Conservation (phyloP, 2,797 vertebrate species). For the Lagocephalus sceleratus region DNA sequence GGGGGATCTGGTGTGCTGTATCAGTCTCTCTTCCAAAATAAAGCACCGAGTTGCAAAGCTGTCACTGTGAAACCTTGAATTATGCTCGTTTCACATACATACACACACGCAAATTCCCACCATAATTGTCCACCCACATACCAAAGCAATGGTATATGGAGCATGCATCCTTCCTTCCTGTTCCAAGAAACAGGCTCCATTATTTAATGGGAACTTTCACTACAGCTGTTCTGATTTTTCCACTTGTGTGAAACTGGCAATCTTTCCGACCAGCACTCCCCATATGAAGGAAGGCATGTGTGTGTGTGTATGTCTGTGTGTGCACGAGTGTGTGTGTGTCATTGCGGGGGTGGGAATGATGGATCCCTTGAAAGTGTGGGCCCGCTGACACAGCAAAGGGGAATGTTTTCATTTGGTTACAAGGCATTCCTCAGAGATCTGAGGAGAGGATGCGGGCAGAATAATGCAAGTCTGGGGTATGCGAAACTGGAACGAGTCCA, state of each 20-base stretch:
- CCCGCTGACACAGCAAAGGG: constrained; percentile 66
- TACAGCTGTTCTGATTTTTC: constrained; percentile 61
- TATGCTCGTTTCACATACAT: background rate
- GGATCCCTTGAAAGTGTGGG: constrained; percentile 50
- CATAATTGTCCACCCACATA: constrained; percentile 35
- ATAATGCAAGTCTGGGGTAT: constrained; percentile 28
- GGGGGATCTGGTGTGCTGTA: too few species aligned
- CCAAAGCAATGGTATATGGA: constrained; percentile 30
- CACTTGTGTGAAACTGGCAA: constrained; percentile 30
- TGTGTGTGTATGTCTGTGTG: constrained; percentile 30
- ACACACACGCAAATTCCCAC: constrained; percentile 20
- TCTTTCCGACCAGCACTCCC: constrained; percentile 40
- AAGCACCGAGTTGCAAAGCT: too few species aligned
- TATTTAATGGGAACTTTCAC: constrained; percentile 25
- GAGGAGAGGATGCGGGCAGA: constrained; percentile 34
- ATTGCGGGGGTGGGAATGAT: constrained; percentile 47
- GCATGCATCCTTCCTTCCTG: constrained; percentile 42
- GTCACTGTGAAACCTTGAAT: background rate
- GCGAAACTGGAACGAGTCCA: constrained; percentile 28
- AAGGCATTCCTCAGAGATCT: constrained; percentile 53
- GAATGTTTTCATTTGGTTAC: constrained; percentile 67
- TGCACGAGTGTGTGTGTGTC: constrained; percentile 22
- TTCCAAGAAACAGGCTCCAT: constrained; percentile 39
- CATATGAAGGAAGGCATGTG: constrained; percentile 18
- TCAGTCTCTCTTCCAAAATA: too few species aligned